Conservation (phyloP, 2,797 vertebrate genomes). For the Fistularia tabacaria region DNA sequence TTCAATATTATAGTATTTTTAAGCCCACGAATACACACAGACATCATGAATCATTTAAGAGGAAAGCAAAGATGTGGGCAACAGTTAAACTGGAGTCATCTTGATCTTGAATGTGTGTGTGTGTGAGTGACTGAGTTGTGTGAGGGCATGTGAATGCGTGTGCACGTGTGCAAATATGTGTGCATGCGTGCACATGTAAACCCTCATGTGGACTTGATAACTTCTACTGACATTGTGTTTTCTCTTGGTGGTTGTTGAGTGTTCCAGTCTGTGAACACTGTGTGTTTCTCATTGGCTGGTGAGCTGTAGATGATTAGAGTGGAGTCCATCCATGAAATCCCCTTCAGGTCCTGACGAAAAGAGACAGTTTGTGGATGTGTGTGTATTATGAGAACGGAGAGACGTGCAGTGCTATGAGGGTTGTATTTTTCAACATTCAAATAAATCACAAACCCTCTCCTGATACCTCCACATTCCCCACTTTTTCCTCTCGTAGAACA, state of each 20-base stretch:
- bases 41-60: constrained; percentile 74
- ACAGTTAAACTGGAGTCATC: constrained; percentile 57
- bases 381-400: constrained; percentile 44
- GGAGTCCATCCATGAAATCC: constrained; percentile 74
- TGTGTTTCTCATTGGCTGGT: constrained; percentile 64
- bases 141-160: constrained; percentile 25
- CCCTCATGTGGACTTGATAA: constrained; percentile 72
- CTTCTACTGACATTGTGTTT: constrained; percentile 72
- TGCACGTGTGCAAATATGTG: constrained; percentile 23
- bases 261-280: constrained; percentile 63
- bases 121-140: constrained; percentile 21
- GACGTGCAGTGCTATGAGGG: constrained; percentile 38
- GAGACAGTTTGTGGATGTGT: constrained; percentile 43
- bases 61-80: constrained; percentile 68
- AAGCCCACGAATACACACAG: constrained; percentile 52
- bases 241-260: constrained; percentile 70
- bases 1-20: constrained; percentile 49
- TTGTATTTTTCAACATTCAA: constrained; percentile 56
- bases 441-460: constrained; percentile 59
- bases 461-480: constrained; percentile 38
- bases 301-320: constrained; percentile 72
- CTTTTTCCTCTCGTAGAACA: constrained; percentile 26
- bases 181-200: constrained; percentile 38
- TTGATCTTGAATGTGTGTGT: constrained; percentile 34
- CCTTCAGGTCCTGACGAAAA: constrained; percentile 56